phyloP scores from a whole-genome alignment of 1,140 invertebrate species.

The Contarinia nasturtii region DNA sequence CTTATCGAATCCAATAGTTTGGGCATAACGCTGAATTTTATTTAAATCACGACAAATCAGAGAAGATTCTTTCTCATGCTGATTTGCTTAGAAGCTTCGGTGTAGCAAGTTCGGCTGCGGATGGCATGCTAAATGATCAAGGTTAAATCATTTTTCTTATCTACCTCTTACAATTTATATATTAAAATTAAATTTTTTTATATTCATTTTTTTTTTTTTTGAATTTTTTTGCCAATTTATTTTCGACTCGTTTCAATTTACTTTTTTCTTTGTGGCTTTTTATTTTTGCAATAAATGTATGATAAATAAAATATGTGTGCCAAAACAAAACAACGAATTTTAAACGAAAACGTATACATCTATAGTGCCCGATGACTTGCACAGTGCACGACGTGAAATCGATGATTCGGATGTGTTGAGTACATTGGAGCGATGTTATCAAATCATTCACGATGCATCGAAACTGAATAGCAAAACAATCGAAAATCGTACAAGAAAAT shows the following conservation, averaged over 20 bases:
- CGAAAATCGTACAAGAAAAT: background rate
- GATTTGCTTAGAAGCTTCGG: conserved; percentile 47
- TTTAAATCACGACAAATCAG: conserved; percentile 39
- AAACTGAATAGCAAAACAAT: conserved; percentile 15
- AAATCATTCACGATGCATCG: conserved; percentile 37
- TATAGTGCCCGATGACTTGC: conserved; percentile 43
- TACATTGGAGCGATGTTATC: conserved; percentile 50
- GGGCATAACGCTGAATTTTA: conserved; percentile 58
- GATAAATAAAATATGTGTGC: too few species aligned
- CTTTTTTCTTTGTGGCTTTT: too few species aligned
- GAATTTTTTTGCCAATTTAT: too few species aligned
- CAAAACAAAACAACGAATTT: background rate
- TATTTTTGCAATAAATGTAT: too few species aligned
- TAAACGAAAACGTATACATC: conserved; percentile 8
- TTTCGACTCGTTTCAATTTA: too few species aligned
- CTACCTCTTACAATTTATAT: background rate
- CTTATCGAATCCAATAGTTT: conserved; percentile 31
- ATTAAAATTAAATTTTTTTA: background rate
- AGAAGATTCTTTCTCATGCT: conserved; percentile 36
- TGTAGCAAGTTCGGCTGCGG: conserved; percentile 37
- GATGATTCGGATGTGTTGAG: conserved; percentile 43
- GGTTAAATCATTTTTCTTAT: conserved; percentile 24
- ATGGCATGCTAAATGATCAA: conserved; percentile 54
- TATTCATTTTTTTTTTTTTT: too few species aligned
- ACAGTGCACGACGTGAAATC: conserved; percentile 44